Evolutionary conservation across 2,888 invertebrate genomes (phyloP).

Genomic region (Ectemnius cavifrons): DNA sequence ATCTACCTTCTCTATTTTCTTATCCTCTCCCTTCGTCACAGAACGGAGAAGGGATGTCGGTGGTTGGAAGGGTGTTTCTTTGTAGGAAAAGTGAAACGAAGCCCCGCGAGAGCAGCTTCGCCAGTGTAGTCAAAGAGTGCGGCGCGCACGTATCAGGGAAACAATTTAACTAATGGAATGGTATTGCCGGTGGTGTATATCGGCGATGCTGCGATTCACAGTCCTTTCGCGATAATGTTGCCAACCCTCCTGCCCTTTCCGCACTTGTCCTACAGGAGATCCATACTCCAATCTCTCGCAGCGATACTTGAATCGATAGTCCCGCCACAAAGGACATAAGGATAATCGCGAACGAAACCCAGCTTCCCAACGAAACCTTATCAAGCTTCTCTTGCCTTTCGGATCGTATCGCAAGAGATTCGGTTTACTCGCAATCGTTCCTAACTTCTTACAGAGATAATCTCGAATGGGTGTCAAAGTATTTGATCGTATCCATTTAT

Average conservation of each 20-base stretch:
- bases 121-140: constrained; percentile 54
- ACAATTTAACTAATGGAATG: constrained; percentile 76
- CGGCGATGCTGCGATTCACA: constrained; percentile 12
- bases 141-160: constrained; percentile 64
- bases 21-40: constrained; percentile 33
- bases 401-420: too few species aligned
- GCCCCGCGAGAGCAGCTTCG: constrained; percentile 11
- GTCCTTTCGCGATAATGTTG: constrained; percentile 42
- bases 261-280: constrained; percentile 23
- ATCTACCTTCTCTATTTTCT: constrained; percentile 38
- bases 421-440: too few species aligned
- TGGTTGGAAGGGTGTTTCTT: constrained; percentile 23
- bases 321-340: neutral
- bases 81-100: constrained; percentile 45
- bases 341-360: neutral
- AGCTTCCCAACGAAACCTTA: neutral
- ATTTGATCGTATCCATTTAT: too few species aligned
- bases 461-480: too few species aligned
- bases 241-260: constrained; percentile 25
- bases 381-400: neutral
- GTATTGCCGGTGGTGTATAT: constrained; percentile 60
- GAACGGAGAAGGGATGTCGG: constrained; percentile 7
- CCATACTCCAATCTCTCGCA: constrained; percentile 27
- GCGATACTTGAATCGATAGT: neutral
- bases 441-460: too few species aligned